A percentile compares a stretch with the other conserved stretches of the same genome.
Evolutionary conservation across 2,888 invertebrate genomes (phyloP).

Genomic region (Rhagonycha lutea): DNA sequence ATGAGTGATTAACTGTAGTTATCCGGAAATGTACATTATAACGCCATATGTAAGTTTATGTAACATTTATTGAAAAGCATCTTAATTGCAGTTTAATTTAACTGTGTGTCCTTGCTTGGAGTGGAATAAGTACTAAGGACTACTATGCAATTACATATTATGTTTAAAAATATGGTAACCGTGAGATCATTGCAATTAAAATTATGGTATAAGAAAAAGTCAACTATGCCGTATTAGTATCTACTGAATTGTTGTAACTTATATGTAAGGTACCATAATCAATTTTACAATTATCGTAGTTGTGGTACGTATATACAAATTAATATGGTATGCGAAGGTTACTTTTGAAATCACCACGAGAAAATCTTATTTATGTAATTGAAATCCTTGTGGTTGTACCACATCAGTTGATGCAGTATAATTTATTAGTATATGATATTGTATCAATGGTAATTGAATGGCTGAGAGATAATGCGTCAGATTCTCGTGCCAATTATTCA

Average conservation of each 20-base stretch:
- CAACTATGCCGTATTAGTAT: neutral
- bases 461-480: too few relatives aligned
- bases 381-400: neutral
- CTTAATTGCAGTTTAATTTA: slow-evolving; percentile 3
- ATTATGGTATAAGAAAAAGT: neutral
- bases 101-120: slow-evolving; percentile 3
- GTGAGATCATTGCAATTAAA: slow-evolving; percentile 11
- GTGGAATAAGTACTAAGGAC: slow-evolving; percentile 11
- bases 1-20: neutral
- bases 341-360: neutral
- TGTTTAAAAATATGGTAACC: slow-evolving; percentile 7
- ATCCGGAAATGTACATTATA: neutral
- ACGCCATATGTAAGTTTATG: neutral
- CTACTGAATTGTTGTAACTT: neutral
- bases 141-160: slow-evolving; percentile 9
- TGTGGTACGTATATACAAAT: neutral
- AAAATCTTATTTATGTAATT: neutral
- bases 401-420: neutral
- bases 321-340: neutral
- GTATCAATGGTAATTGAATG: too few relatives aligned
- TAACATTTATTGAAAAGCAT: neutral
- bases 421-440: neutral
- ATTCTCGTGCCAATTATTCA: too few relatives aligned
- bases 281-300: neutral
- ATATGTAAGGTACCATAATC: neutral